These are phyloP conservation scores for Palaemon carinicauda DNA, from an alignment of 1,140 invertebrate species.

Conservation along the genomic window DNA sequence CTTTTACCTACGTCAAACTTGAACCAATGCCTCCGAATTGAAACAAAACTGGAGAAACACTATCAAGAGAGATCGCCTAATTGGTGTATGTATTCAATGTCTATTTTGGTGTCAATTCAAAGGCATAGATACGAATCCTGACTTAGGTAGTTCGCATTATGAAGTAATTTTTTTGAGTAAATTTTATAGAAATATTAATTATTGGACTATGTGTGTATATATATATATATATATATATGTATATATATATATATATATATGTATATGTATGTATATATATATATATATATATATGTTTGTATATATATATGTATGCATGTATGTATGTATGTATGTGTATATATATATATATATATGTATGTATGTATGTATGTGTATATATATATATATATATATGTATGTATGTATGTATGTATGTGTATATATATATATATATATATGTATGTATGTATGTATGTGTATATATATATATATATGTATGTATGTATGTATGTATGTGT, in stretches of 20 bases:
- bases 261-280: neutral
- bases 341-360: neutral
- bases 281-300: neutral
- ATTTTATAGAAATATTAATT: no score
- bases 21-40: no score
- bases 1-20: no score
- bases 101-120: no score
- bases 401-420: neutral
- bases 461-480: neutral
- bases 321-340: neutral
- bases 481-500: no score
- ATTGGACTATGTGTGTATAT: neutral
- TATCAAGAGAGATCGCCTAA: no score
- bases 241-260: slow-evolving; percentile 2
- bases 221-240: neutral
- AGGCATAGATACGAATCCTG: no score
- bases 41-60: no score
- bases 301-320: neutral
- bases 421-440: neutral
- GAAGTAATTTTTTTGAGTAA: no score
- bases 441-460: neutral
- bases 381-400: neutral
- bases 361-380: neutral
- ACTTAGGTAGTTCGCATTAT: no score
- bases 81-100: no score